Conservation (phyloP, 2,888 invertebrate genomes). For the Dromius quadrimaculatus region DNA sequence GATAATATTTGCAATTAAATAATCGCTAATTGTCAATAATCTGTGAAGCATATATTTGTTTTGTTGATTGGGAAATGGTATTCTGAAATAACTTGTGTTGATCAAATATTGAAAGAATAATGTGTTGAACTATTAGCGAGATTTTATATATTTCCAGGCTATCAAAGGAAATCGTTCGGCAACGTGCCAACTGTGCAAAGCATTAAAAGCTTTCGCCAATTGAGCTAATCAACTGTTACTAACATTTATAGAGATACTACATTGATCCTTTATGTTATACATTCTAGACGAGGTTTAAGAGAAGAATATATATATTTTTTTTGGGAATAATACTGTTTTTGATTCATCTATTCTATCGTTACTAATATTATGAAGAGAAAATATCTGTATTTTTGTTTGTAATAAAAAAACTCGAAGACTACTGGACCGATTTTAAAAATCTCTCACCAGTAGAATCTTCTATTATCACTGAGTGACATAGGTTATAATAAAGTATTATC, state of each 20-base stretch:
- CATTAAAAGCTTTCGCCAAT: slow-evolving; percentile 9
- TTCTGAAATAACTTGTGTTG: neutral
- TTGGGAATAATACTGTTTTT: too few relatives aligned
- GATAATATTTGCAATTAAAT: neutral
- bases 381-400: too few relatives aligned
- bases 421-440: too few relatives aligned
- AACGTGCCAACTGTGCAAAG: neutral
- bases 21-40: slow-evolving; percentile 13
- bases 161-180: slow-evolving; percentile 20
- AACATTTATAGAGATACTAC: slow-evolving; percentile 17
- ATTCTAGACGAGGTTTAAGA: neutral
- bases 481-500: too few relatives aligned
- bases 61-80: slow-evolving; percentile 4
- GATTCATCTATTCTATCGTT: too few relatives aligned
- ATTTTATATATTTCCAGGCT: neutral
- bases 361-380: too few relatives aligned
- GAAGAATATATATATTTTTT: neutral
- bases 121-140: slow-evolving; percentile 14
- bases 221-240: slow-evolving; percentile 4
- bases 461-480: too few relatives aligned
- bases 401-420: too few relatives aligned
- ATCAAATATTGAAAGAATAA: slow-evolving; percentile 29
- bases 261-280: too few relatives aligned
- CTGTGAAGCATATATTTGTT: slow-evolving; percentile 7
- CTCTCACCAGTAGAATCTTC: too few relatives aligned